phyloP scores from a whole-genome alignment of 1,140 invertebrate genomes.

The Asbolus verrucosus region DNA sequence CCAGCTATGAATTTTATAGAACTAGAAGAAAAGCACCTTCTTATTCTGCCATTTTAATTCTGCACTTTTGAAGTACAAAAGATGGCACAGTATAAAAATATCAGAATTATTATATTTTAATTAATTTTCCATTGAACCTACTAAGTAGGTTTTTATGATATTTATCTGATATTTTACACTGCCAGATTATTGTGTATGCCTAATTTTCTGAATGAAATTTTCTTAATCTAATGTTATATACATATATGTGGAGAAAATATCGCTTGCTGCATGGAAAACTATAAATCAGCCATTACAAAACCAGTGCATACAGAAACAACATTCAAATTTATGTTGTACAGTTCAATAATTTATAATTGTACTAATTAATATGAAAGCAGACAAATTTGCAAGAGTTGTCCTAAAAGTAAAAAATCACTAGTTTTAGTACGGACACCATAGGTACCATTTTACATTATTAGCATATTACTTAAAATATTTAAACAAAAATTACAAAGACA shows the following conservation, averaged over 20 bases:
- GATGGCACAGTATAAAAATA: slow-evolving; percentile 41
- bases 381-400: neutral
- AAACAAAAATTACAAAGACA: slow-evolving; percentile 3
- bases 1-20: slow-evolving; percentile 32
- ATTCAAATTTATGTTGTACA: neutral
- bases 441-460: too few species aligned
- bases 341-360: too few species aligned
- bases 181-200: neutral
- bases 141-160: slow-evolving; percentile 3
- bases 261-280: neutral
- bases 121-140: neutral
- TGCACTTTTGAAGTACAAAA: slow-evolving; percentile 38
- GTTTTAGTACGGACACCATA: too few species aligned
- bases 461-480: neutral
- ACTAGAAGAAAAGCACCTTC: slow-evolving; percentile 41
- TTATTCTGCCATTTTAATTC: slow-evolving; percentile 39
- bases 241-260: slow-evolving; percentile 25
- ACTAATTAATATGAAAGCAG: too few species aligned
- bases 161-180: slow-evolving; percentile 39
- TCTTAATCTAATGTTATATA: slow-evolving; percentile 38
- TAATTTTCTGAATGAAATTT: slow-evolving; percentile 15
- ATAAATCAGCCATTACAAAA: neutral
- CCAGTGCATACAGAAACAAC: neutral
- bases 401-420: slow-evolving; percentile 3
- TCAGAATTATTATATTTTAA: slow-evolving; percentile 34